Evolutionary conservation across 1,140 invertebrate species (phyloP).

Genomic region (Leptonema lineaticorne): DNA sequence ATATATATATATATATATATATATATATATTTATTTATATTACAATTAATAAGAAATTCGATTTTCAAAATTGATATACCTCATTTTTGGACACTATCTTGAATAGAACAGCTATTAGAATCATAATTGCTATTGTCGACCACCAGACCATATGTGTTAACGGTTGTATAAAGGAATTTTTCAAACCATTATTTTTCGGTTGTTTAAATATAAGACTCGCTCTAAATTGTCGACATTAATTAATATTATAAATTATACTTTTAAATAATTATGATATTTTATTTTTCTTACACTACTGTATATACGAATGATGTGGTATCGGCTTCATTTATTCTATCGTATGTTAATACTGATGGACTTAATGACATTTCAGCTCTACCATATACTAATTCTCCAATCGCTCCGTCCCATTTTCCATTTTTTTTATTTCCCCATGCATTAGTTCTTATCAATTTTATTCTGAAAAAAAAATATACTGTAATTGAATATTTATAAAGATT

Average conservation of each 20-base stretch:
- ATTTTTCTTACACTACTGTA: conserved; percentile 11
- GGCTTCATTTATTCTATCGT: conserved; percentile 18
- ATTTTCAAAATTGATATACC: too few relatives aligned
- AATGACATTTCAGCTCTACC: conserved; percentile 33
- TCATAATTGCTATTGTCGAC: conserved; percentile 19
- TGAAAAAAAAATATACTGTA: too few relatives aligned
- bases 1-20: too few relatives aligned
- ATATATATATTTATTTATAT: too few relatives aligned
- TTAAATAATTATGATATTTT: neutral
- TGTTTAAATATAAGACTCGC: conserved; percentile 32
- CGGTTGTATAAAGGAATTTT: conserved; percentile 27
- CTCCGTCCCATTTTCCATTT: conserved; percentile 36
- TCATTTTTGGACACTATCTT: conserved; percentile 17
- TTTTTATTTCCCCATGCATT: conserved; percentile 34
- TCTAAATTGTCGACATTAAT: conserved; percentile 14
- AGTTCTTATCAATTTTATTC: conserved; percentile 29
- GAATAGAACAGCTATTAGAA: conserved; percentile 13
- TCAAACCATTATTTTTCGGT: conserved; percentile 23
- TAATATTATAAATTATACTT: neutral
- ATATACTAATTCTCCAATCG: conserved; percentile 29
- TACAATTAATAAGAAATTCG: too few relatives aligned
- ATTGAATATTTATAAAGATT: too few relatives aligned
- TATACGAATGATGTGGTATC: conserved; percentile 30
- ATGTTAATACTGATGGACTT: conserved; percentile 33
- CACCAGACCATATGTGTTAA: conserved; percentile 31